Evolutionary conservation across 2,797 vertebrate genomes (phyloP).

Genomic region (Chaenodraco wilsoni): DNA sequence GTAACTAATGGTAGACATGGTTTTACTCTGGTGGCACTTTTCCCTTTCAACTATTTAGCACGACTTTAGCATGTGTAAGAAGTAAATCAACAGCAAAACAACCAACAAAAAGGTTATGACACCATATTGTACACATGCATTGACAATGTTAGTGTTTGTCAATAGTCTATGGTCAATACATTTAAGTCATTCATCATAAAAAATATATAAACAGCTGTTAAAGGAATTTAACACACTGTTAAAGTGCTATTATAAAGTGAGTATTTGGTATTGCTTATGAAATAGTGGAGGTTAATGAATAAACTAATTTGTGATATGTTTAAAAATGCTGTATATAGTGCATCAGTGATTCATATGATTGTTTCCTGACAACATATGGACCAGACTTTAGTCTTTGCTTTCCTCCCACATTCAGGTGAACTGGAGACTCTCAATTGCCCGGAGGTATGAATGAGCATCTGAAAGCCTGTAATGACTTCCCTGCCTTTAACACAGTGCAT

Average conservation of each 20-base stretch:
- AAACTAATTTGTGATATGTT: background rate
- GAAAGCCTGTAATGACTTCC: constrained; percentile 58
- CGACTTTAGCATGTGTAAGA: background rate
- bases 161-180: no score
- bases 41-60: background rate
- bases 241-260: background rate
- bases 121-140: no score
- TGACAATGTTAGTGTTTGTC: no score
- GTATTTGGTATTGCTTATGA: no score
- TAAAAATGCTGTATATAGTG: background rate
- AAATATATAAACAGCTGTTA: no score
- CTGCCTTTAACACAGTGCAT: constrained; percentile 50
- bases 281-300: background rate
- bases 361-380: constrained; percentile 26
- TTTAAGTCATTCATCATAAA: no score
- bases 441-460: constrained; percentile 47
- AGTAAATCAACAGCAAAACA: background rate
- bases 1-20: no score
- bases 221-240: background rate
- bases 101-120: no score
- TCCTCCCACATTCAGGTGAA: constrained; percentile 53
- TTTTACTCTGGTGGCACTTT: no score
- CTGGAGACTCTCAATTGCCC: constrained; percentile 44
- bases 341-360: constrained; percentile 5
- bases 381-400: constrained; percentile 25